A percentile compares a stretch with the other conserved stretches of the same genome.
Conservation (phyloP, 2,113 vertebrate species). For the Phalacrocorax brasilianus region DNA sequence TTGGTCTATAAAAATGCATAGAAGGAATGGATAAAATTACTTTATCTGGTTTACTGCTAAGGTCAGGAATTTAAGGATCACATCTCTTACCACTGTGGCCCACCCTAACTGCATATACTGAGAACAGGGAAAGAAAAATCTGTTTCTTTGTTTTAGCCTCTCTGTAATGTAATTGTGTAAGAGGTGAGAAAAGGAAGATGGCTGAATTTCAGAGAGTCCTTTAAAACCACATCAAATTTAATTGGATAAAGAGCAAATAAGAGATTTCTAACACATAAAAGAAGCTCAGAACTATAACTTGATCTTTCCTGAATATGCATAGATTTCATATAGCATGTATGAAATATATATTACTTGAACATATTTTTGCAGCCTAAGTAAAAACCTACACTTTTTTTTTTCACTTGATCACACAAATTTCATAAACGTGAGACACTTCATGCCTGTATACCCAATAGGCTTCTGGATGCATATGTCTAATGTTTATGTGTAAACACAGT, state of each 20-base stretch:
- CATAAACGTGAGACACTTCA: not conserved
- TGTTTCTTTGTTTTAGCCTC: not conserved
- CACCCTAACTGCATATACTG: not conserved
- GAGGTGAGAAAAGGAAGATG: not conserved
- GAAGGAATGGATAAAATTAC: not conserved
- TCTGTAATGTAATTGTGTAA: not conserved
- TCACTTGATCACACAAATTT: not conserved
- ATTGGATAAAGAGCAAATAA: not conserved
- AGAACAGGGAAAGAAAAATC: not conserved
- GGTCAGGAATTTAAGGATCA: not conserved
- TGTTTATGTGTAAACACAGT: not conserved
- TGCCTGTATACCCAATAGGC: not conserved
- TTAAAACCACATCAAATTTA: not conserved
- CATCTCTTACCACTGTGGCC: not conserved
- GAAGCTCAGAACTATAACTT: not conserved
- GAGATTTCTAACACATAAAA: not conserved
- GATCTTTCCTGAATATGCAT: not conserved
- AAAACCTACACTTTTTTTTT: not conserved
- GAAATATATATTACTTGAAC: not conserved
- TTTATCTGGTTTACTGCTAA: slow-evolving; percentile 7
- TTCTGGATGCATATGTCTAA: not conserved
- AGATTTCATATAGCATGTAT: not conserved
- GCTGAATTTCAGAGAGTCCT: not conserved
- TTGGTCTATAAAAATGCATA: slow-evolving; percentile 39
- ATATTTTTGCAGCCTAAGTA: not conserved